phyloP scores from a whole-genome alignment of 2,797 vertebrate genomes.

The Hafferia zeledoni region DNA sequence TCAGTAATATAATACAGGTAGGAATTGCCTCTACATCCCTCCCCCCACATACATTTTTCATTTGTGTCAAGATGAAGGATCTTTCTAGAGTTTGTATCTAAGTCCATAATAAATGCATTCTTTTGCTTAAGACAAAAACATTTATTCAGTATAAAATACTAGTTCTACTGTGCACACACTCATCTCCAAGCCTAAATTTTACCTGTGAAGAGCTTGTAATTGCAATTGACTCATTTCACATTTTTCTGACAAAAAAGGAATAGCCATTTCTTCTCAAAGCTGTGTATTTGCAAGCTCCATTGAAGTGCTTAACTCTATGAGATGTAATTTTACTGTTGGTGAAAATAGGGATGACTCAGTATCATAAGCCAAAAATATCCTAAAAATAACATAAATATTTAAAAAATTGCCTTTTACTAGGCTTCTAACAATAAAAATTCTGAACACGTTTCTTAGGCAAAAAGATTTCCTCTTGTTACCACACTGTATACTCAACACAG shows the following conservation, averaged over 20 bases:
- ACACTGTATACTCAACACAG: slow-evolving; percentile 55
- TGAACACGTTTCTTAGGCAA: slow-evolving; percentile 59
- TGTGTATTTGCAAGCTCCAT: background rate
- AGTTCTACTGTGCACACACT: background rate
- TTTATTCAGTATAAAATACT: background rate
- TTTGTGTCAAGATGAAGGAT: background rate
- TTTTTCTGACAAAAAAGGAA: background rate
- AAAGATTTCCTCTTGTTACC: slow-evolving; percentile 69
- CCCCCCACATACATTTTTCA: background rate
- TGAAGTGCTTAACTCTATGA: slow-evolving; percentile 1
- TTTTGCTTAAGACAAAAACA: slow-evolving; percentile 11
- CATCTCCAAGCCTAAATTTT: background rate
- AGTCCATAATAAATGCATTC: background rate
- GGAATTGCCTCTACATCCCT: background rate
- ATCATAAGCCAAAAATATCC: slow-evolving; percentile 40
- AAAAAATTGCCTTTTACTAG: slow-evolving; percentile 37
- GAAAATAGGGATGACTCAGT: slow-evolving; percentile 4
- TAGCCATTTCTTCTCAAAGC: background rate
- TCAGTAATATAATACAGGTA: background rate
- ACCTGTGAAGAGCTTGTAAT: background rate
- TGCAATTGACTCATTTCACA: background rate
- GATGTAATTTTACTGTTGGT: background rate
- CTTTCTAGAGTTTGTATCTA: background rate
- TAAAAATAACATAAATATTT: slow-evolving; percentile 56
- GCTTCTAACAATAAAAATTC: slow-evolving; percentile 64